Evolutionary conservation across 2,888 invertebrate genomes (phyloP), one percentile per base, ranked within the genome.

Genomic region (Philaethria dido): DNA sequence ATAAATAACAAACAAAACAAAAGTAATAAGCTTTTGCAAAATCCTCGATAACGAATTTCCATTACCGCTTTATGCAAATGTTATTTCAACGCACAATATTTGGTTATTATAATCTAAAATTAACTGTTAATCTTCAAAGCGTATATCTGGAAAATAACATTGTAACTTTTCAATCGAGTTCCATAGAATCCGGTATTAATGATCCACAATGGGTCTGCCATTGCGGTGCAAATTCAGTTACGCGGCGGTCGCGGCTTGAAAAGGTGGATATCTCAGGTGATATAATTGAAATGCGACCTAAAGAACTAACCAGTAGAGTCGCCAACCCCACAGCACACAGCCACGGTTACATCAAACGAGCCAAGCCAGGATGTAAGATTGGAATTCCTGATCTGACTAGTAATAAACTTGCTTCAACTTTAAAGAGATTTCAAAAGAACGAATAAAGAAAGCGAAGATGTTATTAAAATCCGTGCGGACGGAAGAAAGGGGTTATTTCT

Each of bases 351-450:
- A 86, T 92, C 91, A 91, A 92, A 92, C 80, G 68, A 47, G 77
- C 81, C 74, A 76, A 83, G 84, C 85, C 89, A 90, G 92, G 92
- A 92, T 90, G 88, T 87, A 83, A 88, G 86, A 91, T 89, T 88
- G 90, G 88, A 89, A 89, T 88, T 88, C 90, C 90, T 88, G 91
- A 90, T 91, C 89, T 82, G 91, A 89, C 89, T 91, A 89, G 89
- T 82, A 92, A 91, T 91, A 90, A 92, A 91, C 84, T 88, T 86
- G 84, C 84, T 82, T 80, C 80, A 83, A 82, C 81, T 88, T 87
- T 84, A 87, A 85, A 84, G 80, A 80, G 79, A 85, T 87, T 85
- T 88, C 87, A 88, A 89, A 89, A 88, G 86, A 88, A 88, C 81
- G 85, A 83, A 88, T 87, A 88, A 88, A 88, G 85, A 86, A 84